These are phyloP conservation scores for Caenorhabditis sp. DNA, from an alignment of 2,888 invertebrate genomes.

Conservation along the genomic window DNA sequence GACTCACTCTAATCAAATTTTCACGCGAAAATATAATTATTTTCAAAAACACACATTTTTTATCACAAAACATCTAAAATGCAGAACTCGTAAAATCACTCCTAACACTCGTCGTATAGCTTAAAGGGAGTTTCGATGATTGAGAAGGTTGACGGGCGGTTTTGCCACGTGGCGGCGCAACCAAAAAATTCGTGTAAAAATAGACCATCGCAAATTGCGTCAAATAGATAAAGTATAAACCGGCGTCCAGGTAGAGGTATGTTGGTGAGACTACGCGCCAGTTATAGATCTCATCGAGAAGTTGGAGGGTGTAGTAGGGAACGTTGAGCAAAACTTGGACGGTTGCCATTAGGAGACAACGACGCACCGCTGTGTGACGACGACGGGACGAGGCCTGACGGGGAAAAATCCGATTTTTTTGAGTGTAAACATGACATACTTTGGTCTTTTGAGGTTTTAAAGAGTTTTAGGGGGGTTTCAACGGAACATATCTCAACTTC, in stretches of 20 bases:
- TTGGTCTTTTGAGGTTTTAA: too few relatives aligned
- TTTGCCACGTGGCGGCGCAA: conserved; percentile 32
- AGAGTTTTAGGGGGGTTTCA: too few relatives aligned
- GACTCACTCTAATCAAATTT: too few relatives aligned
- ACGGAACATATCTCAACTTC: too few relatives aligned
- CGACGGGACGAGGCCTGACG: conserved; percentile 20
- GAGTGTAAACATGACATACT: background rate
- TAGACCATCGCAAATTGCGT: conserved; percentile 58
- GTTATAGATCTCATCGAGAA: conserved; percentile 56
- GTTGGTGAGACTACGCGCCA: conserved; percentile 17
- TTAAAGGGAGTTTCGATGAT: conserved; percentile 16
- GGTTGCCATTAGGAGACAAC: conserved; percentile 62
- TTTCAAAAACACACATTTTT: background rate
- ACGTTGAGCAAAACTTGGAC: conserved; percentile 60
- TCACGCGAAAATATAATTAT: too few relatives aligned
- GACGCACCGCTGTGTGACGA: conserved; percentile 56
- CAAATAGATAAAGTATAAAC: conserved; percentile 61
- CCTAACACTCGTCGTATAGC: conserved; percentile 26
- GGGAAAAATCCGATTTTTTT: too few relatives aligned
- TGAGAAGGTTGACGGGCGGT: too few relatives aligned
- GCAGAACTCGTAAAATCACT: conserved; percentile 17
- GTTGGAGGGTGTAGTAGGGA: conserved; percentile 60
- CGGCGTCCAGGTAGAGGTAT: conserved; percentile 59
- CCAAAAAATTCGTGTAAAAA: conserved; percentile 48
- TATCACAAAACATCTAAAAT: too few relatives aligned